phyloP scores from a whole-genome alignment of 2,113 vertebrate genomes.

The Rousettus leschenaultii region DNA sequence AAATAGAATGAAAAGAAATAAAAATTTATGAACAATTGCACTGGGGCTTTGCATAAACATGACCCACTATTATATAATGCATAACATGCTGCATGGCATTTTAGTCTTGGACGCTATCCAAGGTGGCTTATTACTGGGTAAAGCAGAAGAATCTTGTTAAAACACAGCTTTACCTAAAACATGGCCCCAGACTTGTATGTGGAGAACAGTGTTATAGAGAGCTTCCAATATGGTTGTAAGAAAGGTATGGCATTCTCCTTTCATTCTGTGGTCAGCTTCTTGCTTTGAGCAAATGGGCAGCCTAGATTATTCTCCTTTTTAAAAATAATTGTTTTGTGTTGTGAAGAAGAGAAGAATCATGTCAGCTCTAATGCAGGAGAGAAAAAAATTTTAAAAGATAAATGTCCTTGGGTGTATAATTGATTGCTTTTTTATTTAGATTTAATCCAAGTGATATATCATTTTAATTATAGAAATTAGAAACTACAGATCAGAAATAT shows the following conservation, averaged over 20 bases:
- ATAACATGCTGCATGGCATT: neutral
- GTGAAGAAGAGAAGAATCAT: neutral
- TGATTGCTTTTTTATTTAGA: neutral
- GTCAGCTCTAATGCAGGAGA: neutral
- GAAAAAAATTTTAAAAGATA: neutral
- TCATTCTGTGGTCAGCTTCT: neutral
- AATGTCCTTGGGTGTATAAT: neutral
- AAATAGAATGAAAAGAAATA: conserved; percentile 16
- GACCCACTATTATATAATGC: neutral
- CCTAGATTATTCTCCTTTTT: neutral
- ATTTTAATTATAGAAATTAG: conserved; percentile 35
- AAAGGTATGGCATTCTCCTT: neutral
- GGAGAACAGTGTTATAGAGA: neutral
- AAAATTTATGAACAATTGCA: conserved; percentile 10
- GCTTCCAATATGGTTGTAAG: neutral
- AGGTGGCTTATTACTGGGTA: conserved; percentile 5
- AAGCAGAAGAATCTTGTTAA: conserved; percentile 36
- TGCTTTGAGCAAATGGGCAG: neutral
- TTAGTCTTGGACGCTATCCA: conserved; percentile 45
- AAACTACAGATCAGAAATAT: conserved; percentile 45
- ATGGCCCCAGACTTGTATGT: neutral
- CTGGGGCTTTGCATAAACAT: neutral
- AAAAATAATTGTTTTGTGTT: neutral
- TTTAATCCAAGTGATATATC: neutral
- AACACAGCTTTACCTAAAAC: conserved; percentile 18